Evolutionary conservation across 2,888 invertebrate genomes (phyloP).

Genomic region (Caenorhabditis parvicauda): DNA sequence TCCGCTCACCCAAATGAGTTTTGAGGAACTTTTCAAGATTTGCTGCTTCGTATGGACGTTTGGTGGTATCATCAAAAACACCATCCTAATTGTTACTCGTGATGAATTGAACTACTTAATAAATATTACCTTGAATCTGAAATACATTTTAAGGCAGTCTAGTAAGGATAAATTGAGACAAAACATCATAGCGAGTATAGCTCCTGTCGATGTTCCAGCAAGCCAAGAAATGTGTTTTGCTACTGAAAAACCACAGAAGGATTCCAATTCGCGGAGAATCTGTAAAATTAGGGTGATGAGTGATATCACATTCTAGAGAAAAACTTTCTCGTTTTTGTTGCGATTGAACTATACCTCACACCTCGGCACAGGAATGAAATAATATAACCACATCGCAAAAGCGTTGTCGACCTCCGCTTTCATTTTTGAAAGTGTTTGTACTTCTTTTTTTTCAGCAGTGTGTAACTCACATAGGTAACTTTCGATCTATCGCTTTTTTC

Average conservation of each 20-base stretch:
- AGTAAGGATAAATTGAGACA: constrained; percentile 70
- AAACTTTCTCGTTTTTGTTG: too few species aligned
- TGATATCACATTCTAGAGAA: background rate
- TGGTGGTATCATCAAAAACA: constrained; percentile 30
- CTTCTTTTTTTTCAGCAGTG: too few species aligned
- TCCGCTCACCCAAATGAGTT: constrained; percentile 9
- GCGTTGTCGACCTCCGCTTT: too few species aligned
- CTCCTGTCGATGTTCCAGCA: constrained; percentile 83
- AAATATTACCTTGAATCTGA: constrained; percentile 85
- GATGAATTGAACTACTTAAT: background rate
- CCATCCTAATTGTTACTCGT: background rate
- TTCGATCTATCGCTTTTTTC: too few species aligned
- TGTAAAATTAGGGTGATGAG: constrained; percentile 5
- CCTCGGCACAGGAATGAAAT: too few species aligned
- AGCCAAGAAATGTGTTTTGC: constrained; percentile 74
- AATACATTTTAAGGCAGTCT: constrained; percentile 86
- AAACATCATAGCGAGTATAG: constrained; percentile 82
- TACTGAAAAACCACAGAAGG: too few species aligned
- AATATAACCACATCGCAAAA: too few species aligned
- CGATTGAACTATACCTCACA: too few species aligned
- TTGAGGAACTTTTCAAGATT: constrained; percentile 8
- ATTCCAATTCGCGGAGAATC: constrained; percentile 47
- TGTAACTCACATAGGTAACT: too few species aligned
- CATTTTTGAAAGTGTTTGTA: too few species aligned
- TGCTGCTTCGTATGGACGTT: constrained; percentile 83